A percentile compares a stretch with the other conserved stretches of the same genome.
phyloP scores from a whole-genome alignment of 2,888 invertebrate genomes.

The Pachydiplax longipennis region DNA sequence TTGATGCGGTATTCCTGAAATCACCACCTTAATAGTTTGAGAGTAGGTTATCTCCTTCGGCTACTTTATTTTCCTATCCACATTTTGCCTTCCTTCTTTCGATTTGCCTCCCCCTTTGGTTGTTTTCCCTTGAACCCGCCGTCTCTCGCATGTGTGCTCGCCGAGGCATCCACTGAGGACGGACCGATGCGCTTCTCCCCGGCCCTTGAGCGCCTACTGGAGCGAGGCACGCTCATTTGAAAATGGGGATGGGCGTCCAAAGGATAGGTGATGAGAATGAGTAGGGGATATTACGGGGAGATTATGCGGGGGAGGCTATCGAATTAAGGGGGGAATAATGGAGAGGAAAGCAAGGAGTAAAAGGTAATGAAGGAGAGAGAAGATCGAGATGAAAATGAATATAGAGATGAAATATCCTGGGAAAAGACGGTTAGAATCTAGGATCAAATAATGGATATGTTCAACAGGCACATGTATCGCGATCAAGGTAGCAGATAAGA shows the following conservation, averaged over 20 bases:
- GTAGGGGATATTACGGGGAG: neutral
- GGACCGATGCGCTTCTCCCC: conserved; percentile 1
- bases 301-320: neutral
- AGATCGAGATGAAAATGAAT: neutral
- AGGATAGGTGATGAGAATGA: neutral
- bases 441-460: too few species aligned
- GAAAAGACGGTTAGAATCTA: neutral
- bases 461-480: too few species aligned
- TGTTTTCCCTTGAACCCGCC: neutral
- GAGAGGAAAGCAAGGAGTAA: neutral
- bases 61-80: too few species aligned
- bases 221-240: neutral
- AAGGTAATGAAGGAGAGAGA: neutral
- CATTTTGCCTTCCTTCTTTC: neutral
- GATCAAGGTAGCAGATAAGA: too few species aligned
- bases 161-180: neutral
- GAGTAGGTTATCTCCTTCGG: too few species aligned
- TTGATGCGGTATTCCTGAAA: too few species aligned
- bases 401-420: neutral
- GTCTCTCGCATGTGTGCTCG: neutral
- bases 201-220: conserved; percentile 9
- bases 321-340: neutral
- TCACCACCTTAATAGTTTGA: too few species aligned
- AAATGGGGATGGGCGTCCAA: neutral
- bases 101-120: neutral